Conservation (phyloP, 2,113 vertebrate species). For the Ptychochromis oligacanthus region DNA sequence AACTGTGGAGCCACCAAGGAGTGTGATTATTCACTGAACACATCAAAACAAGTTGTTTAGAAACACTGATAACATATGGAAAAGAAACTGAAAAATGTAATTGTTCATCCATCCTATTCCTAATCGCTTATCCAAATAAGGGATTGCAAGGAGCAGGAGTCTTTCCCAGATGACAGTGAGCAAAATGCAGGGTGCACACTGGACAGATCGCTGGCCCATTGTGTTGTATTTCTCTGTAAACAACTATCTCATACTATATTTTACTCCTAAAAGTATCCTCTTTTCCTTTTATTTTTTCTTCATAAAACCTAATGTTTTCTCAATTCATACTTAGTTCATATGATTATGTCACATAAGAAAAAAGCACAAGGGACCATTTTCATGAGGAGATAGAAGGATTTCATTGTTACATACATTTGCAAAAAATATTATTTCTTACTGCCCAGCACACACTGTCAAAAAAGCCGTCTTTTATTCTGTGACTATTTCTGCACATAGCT, state of each 20-base stretch:
- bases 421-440: not conserved
- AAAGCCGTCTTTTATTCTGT: not conserved
- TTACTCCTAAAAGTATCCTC: not conserved
- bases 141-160: not conserved
- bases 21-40: not conserved
- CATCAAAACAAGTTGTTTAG: not conserved
- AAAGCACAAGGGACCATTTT: not conserved
- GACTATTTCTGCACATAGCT: not conserved
- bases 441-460: not conserved
- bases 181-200: not conserved
- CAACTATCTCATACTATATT: not conserved
- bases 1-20: not conserved
- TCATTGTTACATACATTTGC: not conserved
- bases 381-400: not conserved
- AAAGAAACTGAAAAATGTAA: no score
- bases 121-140: not conserved
- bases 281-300: not conserved
- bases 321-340: not conserved
- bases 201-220: not conserved
- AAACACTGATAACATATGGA: not conserved
- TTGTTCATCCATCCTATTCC: not conserved
- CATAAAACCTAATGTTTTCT: not conserved
- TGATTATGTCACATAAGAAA: not conserved
- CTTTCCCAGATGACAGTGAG: not conserved
- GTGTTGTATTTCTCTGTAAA: not conserved